Base-by-base conservation (phyloP, 2,888 invertebrate species). In the Mechanitis mazaeus region DNA sequence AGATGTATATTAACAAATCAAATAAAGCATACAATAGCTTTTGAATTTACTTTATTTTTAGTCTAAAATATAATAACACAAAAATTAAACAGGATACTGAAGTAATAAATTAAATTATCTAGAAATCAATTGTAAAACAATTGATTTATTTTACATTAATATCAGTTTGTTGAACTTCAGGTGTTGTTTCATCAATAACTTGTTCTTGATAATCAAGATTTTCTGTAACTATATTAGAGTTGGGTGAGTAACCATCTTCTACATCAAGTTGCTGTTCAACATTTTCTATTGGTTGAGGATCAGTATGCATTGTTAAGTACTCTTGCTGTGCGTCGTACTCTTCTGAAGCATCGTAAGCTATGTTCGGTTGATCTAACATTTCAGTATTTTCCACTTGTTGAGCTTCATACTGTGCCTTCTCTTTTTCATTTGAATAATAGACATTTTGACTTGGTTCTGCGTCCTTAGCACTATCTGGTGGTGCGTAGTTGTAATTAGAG, bases 231-330 rank as follows among this genome's bases (percentile, higher is more conserved):
- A 47, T 64, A 54, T 66, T 61, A 66, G 68, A 54, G 58, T 64
- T 60, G 42, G 69, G 68, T 20, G 45, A 56, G 59, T 71, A 77
- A 54, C 76, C 77, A 67, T 81, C 75, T 70, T 83, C 84, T 58
- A 60, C 57, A 66, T 83, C 75, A 53, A 83, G 61, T 59, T 71
- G 71, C 67, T 79, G 68, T 69, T 81, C 76, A 45, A 81, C 69
- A 59, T 76, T 64, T 20, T 63, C 59, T 42, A 59, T 6, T 46
- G 45, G 50, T 46, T 67, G 68, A 47, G 45, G 55, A 57, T 63
- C 60, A 38, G 58, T 20, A 20, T 59, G 45, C 28, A 56, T 60
- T 64, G 38, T 28, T n/a, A 33, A 50, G 47, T 63, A 60, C 50
- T 58, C 45, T 20, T 71, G 65, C 56, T 67, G 65, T 54, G 63